These are phyloP conservation scores for Latrodectus geometricus DNA, from an alignment of 1,140 invertebrate species.

Conservation along the genomic window DNA sequence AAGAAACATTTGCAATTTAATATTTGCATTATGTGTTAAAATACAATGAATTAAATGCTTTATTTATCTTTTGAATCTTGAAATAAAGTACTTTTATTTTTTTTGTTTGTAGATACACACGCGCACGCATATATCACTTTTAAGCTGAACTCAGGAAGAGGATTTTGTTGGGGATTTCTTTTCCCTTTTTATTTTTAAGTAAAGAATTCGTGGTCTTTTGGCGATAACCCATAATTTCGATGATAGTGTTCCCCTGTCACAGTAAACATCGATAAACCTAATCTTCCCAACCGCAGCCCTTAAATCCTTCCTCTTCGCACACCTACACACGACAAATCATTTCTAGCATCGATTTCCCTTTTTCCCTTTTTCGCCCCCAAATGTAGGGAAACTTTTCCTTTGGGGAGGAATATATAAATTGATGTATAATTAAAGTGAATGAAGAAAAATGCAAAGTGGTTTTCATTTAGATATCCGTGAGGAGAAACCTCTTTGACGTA, in stretches of 20 bases:
- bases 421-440: background rate
- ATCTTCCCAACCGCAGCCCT: conserved; percentile 14
- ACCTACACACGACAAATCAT: background rate
- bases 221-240: conserved; percentile 27
- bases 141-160: too few relatives aligned
- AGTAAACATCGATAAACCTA: conserved; percentile 29
- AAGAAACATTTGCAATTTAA: too few relatives aligned
- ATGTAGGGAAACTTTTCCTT: background rate
- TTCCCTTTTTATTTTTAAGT: background rate
- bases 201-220: background rate
- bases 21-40: too few relatives aligned
- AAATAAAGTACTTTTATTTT: too few relatives aligned
- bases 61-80: too few relatives aligned
- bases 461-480: too few relatives aligned
- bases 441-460: background rate
- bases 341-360: background rate
- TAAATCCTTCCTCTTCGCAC: background rate
- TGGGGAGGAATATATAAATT: background rate
- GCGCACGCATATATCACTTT: too few relatives aligned
- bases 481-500: too few relatives aligned
- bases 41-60: too few relatives aligned
- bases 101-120: too few relatives aligned
- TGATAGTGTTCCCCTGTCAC: conserved; percentile 11
- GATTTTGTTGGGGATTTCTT: too few relatives aligned
- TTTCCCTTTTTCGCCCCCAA: background rate